Evolutionary conservation across 2,797 vertebrate genomes (phyloP).

Genomic region (Leucoraja ocellata): DNA sequence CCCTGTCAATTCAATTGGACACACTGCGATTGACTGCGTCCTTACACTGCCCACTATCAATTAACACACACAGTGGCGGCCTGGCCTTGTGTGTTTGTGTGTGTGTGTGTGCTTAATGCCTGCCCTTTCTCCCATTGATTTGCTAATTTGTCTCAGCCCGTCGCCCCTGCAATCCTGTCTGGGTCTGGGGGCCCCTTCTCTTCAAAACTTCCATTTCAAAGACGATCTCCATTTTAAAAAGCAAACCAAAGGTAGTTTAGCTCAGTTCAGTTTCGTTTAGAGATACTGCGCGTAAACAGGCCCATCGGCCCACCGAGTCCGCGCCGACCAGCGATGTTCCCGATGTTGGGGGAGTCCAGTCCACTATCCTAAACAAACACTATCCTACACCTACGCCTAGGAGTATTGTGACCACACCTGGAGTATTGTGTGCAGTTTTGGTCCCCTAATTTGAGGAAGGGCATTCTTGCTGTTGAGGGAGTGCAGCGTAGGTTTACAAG

Average conservation of each 20-base stretch:
- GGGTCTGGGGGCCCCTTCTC: neutral
- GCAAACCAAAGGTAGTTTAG: neutral
- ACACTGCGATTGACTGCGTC: neutral
- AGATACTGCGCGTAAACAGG: no score
- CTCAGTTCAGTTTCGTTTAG: no score
- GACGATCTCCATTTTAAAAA: neutral
- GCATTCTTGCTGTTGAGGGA: no score
- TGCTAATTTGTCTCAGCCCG: neutral
- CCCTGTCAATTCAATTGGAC: constrained; percentile 24
- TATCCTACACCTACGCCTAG: no score
- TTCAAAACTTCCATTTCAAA: neutral
- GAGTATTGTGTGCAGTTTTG: no score
- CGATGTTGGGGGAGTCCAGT: no score
- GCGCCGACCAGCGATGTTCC: no score
- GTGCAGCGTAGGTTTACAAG: no score
- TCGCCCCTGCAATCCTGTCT: neutral
- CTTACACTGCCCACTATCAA: neutral
- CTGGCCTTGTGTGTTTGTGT: neutral
- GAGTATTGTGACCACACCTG: no score
- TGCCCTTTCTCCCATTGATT: neutral
- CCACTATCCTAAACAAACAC: no score
- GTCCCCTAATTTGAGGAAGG: no score
- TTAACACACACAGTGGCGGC: neutral
- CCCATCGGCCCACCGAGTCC: no score
- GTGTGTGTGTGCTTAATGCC: neutral